Evolutionary conservation across 35 echinoderm and acorn worm genomes (phyloP).

Genomic region (Acanthaster planci): DNA sequence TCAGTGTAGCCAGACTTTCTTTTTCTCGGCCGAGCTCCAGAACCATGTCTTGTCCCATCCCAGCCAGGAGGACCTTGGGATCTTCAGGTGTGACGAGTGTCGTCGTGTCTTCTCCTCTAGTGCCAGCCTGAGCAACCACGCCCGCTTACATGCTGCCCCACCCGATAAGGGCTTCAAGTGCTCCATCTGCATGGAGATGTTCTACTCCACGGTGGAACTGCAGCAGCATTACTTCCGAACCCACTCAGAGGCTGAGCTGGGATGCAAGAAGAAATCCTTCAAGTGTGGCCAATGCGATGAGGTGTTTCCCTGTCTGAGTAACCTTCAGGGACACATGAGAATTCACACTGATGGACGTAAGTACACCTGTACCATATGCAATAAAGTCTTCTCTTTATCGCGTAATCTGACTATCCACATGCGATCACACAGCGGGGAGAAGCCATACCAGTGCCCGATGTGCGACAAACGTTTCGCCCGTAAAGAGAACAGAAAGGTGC

Average conservation of each 20-base stretch:
- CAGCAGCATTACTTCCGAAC: conserved; percentile 91
- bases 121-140: conserved; percentile 83
- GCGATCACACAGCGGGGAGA: conserved; percentile 90
- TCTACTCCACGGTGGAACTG: conserved; percentile 76
- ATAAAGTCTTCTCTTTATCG: conserved; percentile 84
- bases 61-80: conserved; percentile 50
- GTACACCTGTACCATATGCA: conserved; percentile 86
- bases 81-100: conserved; percentile 86
- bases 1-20: conserved; percentile 92
- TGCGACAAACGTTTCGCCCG: conserved; percentile 95
- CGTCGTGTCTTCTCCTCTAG: conserved; percentile 61
- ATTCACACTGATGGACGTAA: conserved; percentile 81
- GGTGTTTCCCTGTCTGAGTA: conserved; percentile 80
- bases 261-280: conserved; percentile 49
- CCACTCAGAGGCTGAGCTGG: conserved; percentile 73
- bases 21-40: conserved; percentile 87
- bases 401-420: conserved; percentile 95
- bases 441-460: conserved; percentile 90
- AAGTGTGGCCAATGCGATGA: conserved; percentile 83
- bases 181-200: conserved; percentile 85
- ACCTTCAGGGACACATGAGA: conserved; percentile 91
- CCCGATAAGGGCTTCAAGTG: conserved; percentile 72
- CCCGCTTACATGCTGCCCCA: conserved; percentile 64
- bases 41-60: conserved; percentile 85
- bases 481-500: conserved; percentile 89